Evolutionary conservation across 1,140 invertebrate species (phyloP).

Genomic region (Penaeus chinensis): DNA sequence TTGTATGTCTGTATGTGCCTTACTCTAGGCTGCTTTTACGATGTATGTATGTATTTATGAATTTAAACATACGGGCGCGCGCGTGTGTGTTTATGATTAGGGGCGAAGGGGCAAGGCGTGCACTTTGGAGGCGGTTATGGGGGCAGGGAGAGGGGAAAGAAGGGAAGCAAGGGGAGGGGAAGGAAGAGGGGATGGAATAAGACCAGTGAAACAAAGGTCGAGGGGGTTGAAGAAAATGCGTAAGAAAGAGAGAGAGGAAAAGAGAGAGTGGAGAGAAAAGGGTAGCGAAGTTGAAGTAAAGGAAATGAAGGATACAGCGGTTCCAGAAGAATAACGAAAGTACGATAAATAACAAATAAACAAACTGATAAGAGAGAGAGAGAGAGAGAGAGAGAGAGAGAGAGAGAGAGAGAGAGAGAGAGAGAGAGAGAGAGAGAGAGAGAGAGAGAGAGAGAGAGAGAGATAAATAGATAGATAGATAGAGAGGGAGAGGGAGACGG

Average conservation of each 20-base stretch:
- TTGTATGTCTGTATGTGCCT: too few species aligned
- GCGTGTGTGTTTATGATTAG: too few species aligned
- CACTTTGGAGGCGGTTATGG: background rate
- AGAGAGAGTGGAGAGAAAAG: background rate
- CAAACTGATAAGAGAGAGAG: constrained; percentile 2
- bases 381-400: background rate
- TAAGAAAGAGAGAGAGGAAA: background rate
- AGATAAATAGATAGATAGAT: background rate
- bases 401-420: background rate
- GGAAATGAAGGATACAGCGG: background rate
- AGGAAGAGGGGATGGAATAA: background rate
- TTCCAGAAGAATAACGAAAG: background rate
- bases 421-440: background rate
- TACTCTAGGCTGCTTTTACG: too few species aligned
- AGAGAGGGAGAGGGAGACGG: background rate
- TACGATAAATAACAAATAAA: background rate
- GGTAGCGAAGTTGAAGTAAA: background rate
- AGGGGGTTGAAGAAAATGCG: background rate
- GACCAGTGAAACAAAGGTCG: background rate
- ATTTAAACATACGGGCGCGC: too few species aligned
- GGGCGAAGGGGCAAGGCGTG: background rate
- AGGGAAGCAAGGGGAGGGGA: background rate
- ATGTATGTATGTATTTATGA: too few species aligned
- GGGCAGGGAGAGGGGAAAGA: background rate
- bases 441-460: background rate